phyloP scores from a whole-genome alignment of 2,888 invertebrate genomes.

The Perithous albicinctus region DNA sequence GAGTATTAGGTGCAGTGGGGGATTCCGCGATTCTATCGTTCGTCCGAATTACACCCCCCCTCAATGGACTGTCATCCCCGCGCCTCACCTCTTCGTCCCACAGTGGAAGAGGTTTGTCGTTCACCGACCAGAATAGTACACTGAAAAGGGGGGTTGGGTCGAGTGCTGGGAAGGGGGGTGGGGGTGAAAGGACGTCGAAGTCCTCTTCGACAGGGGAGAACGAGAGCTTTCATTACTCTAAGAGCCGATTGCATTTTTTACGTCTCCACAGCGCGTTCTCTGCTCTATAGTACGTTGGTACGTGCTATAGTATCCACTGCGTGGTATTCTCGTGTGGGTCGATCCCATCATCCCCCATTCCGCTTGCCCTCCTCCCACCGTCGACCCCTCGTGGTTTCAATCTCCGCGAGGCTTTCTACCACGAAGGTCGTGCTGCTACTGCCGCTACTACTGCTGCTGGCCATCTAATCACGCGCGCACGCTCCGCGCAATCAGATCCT shows the following conservation, averaged over 20 bases:
- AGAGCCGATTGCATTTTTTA: slow-evolving; percentile 85
- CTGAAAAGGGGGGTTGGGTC: slow-evolving; percentile 20
- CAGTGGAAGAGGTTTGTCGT: slow-evolving; percentile 54
- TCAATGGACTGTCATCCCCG: slow-evolving; percentile 30
- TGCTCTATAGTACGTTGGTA: slow-evolving; percentile 43
- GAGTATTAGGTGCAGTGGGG: slow-evolving; percentile 69
- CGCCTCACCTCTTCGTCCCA: background rate
- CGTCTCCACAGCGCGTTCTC: slow-evolving; percentile 73
- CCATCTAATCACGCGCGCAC: slow-evolving; percentile 82
- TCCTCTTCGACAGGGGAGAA: slow-evolving; percentile 71
- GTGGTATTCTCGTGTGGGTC: slow-evolving; percentile 42
- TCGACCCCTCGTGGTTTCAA: slow-evolving; percentile 74
- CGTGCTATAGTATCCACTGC: background rate
- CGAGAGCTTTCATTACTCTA: slow-evolving; percentile 83
- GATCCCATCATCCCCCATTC: slow-evolving; percentile 55
- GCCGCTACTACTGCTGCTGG: slow-evolving; percentile 61
- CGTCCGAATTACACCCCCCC: slow-evolving; percentile 74
- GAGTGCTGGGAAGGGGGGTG: no score
- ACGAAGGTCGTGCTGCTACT: slow-evolving; percentile 71
- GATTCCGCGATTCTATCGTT: slow-evolving; percentile 64
- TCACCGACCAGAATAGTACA: slow-evolving; percentile 41
- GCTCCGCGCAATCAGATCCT: slow-evolving; percentile 81
- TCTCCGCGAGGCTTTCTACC: slow-evolving; percentile 72
- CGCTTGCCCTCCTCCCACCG: slow-evolving; percentile 10
- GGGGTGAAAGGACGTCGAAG: slow-evolving; percentile 36